Base-by-base conservation (phyloP, 2,888 invertebrate genomes). In the Phanerotoma sp. region DNA sequence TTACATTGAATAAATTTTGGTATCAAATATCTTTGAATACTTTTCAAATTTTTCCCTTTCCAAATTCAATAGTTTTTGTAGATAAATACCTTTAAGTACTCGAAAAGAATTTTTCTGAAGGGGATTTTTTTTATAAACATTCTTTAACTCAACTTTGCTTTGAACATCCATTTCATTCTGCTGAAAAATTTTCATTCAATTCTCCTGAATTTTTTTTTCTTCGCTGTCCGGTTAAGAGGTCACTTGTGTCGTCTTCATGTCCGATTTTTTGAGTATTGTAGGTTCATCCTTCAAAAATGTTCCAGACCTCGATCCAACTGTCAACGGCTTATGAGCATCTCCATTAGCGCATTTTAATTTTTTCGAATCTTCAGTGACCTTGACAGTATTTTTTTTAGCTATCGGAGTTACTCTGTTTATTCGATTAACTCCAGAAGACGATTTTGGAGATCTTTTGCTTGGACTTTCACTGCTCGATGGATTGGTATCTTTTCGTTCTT, bases 281-380 rank as follows among this genome's bases (percentile, higher is more conserved):
- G 88, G 88, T 73, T 88, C 88, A 62, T 89, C 89, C 73, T 88
- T 88, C 15, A 87, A 77, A 69, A 89, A 89, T 1, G 89, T 89
- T 15, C 86, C 86, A 0, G 89, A 89, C 40, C 89, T 81, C 9
- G 79, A 80, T 44, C 79, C 79, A 35, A 80, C 78, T 4, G 78
- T 78, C 9, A 76, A 73, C 57, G 77, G 78, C 57, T 76, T 74
- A n/a, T 63, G 51, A 16, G 66, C 53, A 33, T 71, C 72, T 11
- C 68, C 68, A 40, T 70, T 72, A 64, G 69, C 69, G 60, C 69
- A 69, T 63, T 72, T 74, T 15, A 61, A 66, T 66, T 71, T 75
- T 38, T 50, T 60, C 58, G 68, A 73, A 30, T 69, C 72, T 13
- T 67, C 68, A 49, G 54, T 56, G n/a, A 53, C 53, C 38, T 65